phyloP scores from a whole-genome alignment of 2,888 invertebrate genomes.

The Ceriagrion tenellum region DNA sequence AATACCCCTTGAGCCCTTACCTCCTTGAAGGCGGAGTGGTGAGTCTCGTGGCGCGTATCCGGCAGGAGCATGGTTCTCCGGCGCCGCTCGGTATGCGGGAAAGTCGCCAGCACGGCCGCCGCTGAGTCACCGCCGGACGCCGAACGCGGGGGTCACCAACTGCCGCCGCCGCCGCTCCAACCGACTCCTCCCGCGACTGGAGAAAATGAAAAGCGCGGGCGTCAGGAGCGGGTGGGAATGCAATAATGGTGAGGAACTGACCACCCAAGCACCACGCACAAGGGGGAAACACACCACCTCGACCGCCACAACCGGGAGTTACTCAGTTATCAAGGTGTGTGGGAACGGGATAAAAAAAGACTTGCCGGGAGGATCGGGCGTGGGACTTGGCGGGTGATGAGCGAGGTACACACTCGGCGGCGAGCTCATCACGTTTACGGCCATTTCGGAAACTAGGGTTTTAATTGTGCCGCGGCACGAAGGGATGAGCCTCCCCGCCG shows the following conservation, averaged over 20 bases:
- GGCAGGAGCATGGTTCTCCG: conserved; percentile 18
- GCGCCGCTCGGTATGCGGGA: conserved; percentile 45
- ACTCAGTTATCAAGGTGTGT: not conserved
- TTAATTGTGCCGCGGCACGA: conserved; percentile 7
- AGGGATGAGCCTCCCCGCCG: not conserved
- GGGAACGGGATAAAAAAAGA: not conserved
- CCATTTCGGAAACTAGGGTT: not conserved
- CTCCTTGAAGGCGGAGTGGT: conserved; percentile 40
- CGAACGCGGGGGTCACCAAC: conserved; percentile 35
- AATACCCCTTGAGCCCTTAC: not conserved
- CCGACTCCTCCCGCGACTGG: not conserved
- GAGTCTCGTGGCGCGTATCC: not conserved
- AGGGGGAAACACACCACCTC: not conserved
- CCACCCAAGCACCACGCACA: not conserved
- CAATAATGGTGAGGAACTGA: no score
- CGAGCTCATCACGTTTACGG: conserved; percentile 30
- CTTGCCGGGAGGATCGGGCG: not conserved
- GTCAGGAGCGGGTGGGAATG: not conserved
- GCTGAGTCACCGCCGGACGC: not conserved
- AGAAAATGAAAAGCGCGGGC: not conserved
- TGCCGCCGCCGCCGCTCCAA: not conserved
- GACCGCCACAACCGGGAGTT: not conserved
- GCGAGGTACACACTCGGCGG: not conserved
- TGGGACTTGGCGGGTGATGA: not conserved
- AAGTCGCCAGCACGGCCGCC: conserved; percentile 40